A percentile compares a stretch with the other conserved stretches of the same genome.
Conservation (phyloP, 2,888 invertebrate species). For the Palloptera scutellata region DNA sequence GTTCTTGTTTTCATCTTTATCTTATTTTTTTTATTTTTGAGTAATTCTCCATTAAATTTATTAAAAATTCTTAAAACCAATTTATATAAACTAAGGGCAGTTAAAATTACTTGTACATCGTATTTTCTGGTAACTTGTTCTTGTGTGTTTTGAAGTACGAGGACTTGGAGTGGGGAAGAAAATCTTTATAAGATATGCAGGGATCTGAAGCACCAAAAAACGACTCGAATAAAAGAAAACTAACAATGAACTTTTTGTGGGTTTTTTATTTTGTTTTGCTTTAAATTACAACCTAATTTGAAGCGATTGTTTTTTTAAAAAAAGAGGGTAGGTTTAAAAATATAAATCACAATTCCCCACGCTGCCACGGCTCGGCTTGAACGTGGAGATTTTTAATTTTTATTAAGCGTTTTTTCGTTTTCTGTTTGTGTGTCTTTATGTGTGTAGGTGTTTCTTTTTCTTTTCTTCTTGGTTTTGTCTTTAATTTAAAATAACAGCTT, state of each 20-base stretch:
- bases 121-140: too few relatives aligned
- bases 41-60: too few relatives aligned
- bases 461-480: not conserved
- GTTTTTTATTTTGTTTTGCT: not conserved
- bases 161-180: too few relatives aligned
- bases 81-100: too few relatives aligned
- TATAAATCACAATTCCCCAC: constrained; percentile 20
- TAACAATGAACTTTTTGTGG: not conserved
- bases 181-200: too few relatives aligned
- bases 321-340: too few relatives aligned
- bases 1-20: too few relatives aligned
- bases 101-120: too few relatives aligned
- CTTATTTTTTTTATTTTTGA: too few relatives aligned
- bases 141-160: too few relatives aligned
- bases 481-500: too few relatives aligned
- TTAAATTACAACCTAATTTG: constrained; percentile 7
- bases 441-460: not conserved
- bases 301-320: not conserved
- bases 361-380: not conserved
- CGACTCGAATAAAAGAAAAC: not conserved
- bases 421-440: not conserved
- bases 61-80: too few relatives aligned
- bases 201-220: not conserved
- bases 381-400: not conserved
- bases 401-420: not conserved